These are phyloP conservation scores for Orbicella faveolata DNA, from an alignment of 64 coral and sea anemone species.

Conservation along the genomic window DNA sequence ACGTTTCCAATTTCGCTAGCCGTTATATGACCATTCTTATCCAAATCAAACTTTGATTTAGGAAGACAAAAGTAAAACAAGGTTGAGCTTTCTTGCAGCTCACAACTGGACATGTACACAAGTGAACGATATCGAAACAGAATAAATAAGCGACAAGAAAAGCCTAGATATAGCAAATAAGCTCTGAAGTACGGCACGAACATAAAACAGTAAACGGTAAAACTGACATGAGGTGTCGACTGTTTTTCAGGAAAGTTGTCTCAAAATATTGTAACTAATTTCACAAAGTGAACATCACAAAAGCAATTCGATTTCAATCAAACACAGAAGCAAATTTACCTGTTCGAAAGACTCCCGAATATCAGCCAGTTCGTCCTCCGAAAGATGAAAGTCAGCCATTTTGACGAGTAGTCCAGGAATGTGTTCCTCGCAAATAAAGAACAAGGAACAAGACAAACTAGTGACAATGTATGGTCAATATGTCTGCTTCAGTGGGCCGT, in stretches of 20 bases:
- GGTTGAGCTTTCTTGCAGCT: too few species aligned
- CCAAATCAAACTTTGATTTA: slow-evolving; percentile 64
- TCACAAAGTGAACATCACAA: background rate
- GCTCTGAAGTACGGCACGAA: background rate
- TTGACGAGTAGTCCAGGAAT: background rate
- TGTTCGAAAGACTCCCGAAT: slow-evolving; percentile 39
- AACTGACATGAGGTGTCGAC: background rate
- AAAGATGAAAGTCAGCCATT: slow-evolving; percentile 21
- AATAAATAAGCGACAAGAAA: background rate
- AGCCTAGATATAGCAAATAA: background rate
- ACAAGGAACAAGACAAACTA: background rate
- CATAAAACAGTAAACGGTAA: background rate
- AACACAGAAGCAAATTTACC: background rate
- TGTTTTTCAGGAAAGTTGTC: background rate
- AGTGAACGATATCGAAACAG: too few species aligned
- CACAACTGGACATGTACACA: too few species aligned
- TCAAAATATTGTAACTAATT: background rate
- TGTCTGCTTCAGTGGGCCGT: slow-evolving; percentile 12
- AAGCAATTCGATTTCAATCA: background rate
- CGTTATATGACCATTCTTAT: slow-evolving; percentile 73
- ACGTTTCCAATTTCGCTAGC: slow-evolving; percentile 38
- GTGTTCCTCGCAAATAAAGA: background rate
- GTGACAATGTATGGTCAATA: background rate
- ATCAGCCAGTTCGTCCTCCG: slow-evolving; percentile 20
- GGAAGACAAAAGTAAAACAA: slow-evolving; percentile 5